Evolutionary conservation across 2,797 vertebrate species (phyloP), one percentile per base, ranked within the genome.

Genomic region (Malurus leucopterus): DNA sequence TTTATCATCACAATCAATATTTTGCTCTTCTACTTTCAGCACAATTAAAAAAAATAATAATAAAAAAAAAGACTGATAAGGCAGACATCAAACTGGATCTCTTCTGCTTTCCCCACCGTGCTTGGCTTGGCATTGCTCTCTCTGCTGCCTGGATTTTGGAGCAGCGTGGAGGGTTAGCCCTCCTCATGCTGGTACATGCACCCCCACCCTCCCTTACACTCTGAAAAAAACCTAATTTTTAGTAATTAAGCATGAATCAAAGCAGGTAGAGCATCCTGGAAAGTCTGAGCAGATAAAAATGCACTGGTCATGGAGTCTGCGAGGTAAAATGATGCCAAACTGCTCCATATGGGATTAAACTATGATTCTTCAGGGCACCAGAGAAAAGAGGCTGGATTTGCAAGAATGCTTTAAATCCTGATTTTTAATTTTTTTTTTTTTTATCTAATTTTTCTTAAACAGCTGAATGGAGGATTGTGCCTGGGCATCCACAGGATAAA

Each of bases 1-100:
- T 86, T 93, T 89, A 84, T 95, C 94, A 29, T 44, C 59, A 32
- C 61, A 43, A 63, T 82, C 87, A 22, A 94, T 90, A 63, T 88
- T 82, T 93, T 76, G 21, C 78, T 59, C 67, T 88, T 65, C 29
- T 86, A 81, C 29, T 6, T 49, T 81, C 11, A 6, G 40, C 2
- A 34, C 67, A 36, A 74, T 78, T 11, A 36, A 36, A 36, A 36
- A 36, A 36, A n/a, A n/a, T n/a, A n/a, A n/a, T n/a, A n/a, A n/a
- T n/a, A 34, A 61, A 91, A 71, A 88, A 26, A 3, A 19, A 78
- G 51, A 5, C 34, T 5, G 76, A 91, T 93, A 94, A 92, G 81
- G 63, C 51, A 58, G 74, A 46, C 62, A 63, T 40, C 78, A 78
- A 58, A 79, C 84, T 83, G 83, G 68, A 84, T 84, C 78, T 69